Percentiles rank a stretch among this genome's conserved stretches.
Conservation (phyloP, 2,797 vertebrate species). For the Microctenopoma steveboyesi region DNA sequence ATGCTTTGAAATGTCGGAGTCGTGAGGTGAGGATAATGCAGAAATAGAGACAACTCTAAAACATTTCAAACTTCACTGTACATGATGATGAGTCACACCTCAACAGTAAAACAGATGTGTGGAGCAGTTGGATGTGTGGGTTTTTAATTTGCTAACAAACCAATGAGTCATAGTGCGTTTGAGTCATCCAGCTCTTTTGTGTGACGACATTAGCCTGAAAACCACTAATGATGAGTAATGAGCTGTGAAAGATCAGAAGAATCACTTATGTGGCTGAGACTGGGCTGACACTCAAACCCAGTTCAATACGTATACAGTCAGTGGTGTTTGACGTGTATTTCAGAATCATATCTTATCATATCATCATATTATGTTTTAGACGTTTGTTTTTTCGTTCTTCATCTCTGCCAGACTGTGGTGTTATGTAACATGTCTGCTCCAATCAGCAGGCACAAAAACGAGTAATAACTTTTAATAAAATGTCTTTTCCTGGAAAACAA, state of each 20-base stretch:
- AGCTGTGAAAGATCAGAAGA: conserved; percentile 4
- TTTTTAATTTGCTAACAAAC: conserved; percentile 3
- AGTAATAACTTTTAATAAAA: no score
- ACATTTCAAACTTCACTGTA: neutral
- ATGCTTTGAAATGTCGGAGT: no score
- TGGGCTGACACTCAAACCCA: conserved; percentile 29
- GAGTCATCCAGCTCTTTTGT: conserved; percentile 34
- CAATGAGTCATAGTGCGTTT: conserved; percentile 29
- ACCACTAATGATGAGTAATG: conserved; percentile 42
- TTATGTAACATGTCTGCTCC: neutral
- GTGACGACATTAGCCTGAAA: conserved; percentile 20
- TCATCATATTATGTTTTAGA: neutral
- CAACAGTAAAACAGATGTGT: neutral
- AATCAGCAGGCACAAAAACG: no score
- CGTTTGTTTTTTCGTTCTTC: neutral
- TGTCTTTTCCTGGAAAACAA: no score
- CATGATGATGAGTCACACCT: neutral
- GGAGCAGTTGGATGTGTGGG: conserved; percentile 4
- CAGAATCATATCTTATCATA: neutral
- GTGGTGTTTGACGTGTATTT: neutral
- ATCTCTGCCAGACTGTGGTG: neutral
- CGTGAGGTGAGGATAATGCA: no score
- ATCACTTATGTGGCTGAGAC: conserved; percentile 3
- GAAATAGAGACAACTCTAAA: no score
- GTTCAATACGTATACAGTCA: conserved; percentile 18